Base-by-base conservation (phyloP, 2,797 vertebrate species). In the Lagodon rhomboides region DNA sequence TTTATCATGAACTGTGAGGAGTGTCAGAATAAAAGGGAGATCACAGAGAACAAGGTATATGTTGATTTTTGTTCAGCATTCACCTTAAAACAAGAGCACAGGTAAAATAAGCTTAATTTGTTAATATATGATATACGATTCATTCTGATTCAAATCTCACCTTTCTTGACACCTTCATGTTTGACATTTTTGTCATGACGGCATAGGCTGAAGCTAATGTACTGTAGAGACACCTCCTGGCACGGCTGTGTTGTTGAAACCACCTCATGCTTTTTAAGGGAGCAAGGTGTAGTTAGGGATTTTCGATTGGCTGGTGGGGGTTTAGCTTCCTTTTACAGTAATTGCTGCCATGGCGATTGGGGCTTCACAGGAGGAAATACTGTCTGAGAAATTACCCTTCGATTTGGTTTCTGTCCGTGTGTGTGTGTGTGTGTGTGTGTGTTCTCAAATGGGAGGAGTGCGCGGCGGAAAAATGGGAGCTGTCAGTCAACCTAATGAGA, bases 401-500 rank as follows among this genome's bases (percentile, higher is more conserved):
- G 83, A 88, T 79, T 75, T 74, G 75, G 16, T 85, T 76, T 75
- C 25, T 43, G 25, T 58, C 25, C 67, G 62, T 74, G 74, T 64
- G 46, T 61, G 49, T 59, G 65, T 69, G 63, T 73, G 79, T 56
- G 70, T 67, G 77, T 82, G 85, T 87, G 85, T 80, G 78, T 64
- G 78, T 78, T 74, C 85, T 85, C 74, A 86, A 89, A 89, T 84
- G 82, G 89, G 82, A 82, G 84, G 90, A 86, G 89, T 90, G 83
- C 55, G 50, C 30, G 47, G 73, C 27, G 66, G 88, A 89, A 89
- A 91, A 92, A 91, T 84, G 79, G 87, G 87, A 92, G 92, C 88
- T 91, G 88, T 95, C 94, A 95, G 93, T 95, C 94, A 94, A 83
- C 90, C 89, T 95, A 95, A 93, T 94, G 94, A 94, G 94, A 94